Evolutionary conservation across 2,113 vertebrate species (phyloP), one percentile per base, ranked within the genome.

Genomic region (Plestiodon gilberti): DNA sequence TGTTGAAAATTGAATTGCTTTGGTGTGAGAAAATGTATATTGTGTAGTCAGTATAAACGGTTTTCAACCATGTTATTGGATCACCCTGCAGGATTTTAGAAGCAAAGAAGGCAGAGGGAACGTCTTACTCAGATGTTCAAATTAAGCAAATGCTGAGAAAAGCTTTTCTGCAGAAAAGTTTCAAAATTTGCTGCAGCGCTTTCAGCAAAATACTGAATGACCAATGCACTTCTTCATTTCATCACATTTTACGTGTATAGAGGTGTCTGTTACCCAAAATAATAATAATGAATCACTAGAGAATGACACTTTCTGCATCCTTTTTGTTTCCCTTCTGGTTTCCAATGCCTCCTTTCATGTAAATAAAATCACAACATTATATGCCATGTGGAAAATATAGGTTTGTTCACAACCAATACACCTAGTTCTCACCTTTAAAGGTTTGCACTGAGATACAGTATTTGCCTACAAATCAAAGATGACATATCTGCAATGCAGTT

Each of bases 171-270:
- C 43, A 73, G 69, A 88, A 28, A n/a, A 78, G 1, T 0, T 18
- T 23, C 28, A 80, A 82, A 33, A 85, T 69, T 75, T 33, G 2
- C 17, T 78, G 81, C 6, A 40, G 35, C 22, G 52, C 30, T 30
- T 17, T 87, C 89, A 94, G 85, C 88, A 94, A 55, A 93, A 83
- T 55, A 83, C 59, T 74, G 87, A 74, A 71, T 69, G 67, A 33
- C 38, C 48, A 28, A 43, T 38, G 70, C 80, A 87, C 30, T 75
- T 79, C 78, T 84, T 84, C 76, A 43, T 87, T 55, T 57, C 8
- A 3, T 55, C 71, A 38, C 78, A 71, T 55, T 93, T 70, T 70
- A 81, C 38, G 69, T 11, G 5, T 17, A 0, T 6, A 20, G 23
- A 77, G 65, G 81, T 22, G 20, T 33, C 59, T 30, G 57, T 64